These are phyloP conservation scores for Holacanthella duospinosa DNA, from an alignment of 2,888 invertebrate species.

Conservation along the genomic window DNA sequence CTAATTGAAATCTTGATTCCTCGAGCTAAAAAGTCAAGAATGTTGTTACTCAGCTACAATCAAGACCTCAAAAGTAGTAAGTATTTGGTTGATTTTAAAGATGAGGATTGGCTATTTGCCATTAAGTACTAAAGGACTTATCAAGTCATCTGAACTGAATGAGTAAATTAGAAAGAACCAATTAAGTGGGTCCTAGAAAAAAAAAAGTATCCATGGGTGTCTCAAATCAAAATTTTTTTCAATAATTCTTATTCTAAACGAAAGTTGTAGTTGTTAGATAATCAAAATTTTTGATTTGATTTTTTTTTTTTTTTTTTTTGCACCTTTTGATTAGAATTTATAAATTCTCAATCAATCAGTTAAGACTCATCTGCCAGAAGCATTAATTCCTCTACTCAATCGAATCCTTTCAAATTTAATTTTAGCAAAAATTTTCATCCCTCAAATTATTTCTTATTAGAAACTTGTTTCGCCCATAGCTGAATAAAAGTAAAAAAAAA, in stretches of 20 bases:
- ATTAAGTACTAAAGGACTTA: neutral
- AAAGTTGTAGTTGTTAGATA: too few relatives aligned
- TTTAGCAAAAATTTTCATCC: too few relatives aligned
- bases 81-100: neutral
- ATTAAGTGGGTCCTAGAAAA: neutral
- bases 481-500: too few relatives aligned
- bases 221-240: too few relatives aligned
- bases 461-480: too few relatives aligned
- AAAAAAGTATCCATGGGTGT: neutral
- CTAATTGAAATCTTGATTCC: neutral
- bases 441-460: too few relatives aligned
- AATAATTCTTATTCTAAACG: too few relatives aligned
- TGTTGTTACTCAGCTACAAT: neutral
- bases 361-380: neutral
- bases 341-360: neutral
- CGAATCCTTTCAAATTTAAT: too few relatives aligned
- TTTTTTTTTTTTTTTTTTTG: neutral
- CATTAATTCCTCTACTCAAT: too few relatives aligned
- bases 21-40: neutral
- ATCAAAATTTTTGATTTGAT: neutral
- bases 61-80: neutral
- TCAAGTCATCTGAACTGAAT: neutral
- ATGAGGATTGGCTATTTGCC: neutral
- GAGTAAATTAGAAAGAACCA: neutral
- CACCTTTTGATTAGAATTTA: neutral